A percentile compares a stretch with the other conserved stretches of the same genome.
phyloP scores from a whole-genome alignment of 2,888 invertebrate genomes.

The Conchocele bisecta region DNA sequence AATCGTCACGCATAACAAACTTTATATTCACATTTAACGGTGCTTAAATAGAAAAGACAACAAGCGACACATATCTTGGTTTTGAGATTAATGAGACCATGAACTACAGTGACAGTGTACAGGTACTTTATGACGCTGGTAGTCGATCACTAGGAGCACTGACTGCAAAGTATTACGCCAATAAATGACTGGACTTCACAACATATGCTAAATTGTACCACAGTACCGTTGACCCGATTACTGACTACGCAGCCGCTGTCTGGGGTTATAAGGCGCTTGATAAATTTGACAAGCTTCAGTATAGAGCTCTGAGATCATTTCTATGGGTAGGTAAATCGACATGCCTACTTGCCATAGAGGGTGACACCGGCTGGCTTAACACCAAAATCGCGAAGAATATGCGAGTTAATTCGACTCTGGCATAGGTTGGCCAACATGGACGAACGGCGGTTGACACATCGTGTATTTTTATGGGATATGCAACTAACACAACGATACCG shows the following conservation, averaged over 20 bases:
- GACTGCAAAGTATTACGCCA: background rate
- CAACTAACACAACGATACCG: no score
- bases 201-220: background rate
- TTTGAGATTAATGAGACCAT: background rate
- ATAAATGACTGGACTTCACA: conserved; percentile 3
- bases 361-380: no score
- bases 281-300: background rate
- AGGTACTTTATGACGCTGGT: background rate
- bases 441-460: no score
- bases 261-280: background rate
- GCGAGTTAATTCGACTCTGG: no score
- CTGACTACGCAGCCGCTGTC: conserved; percentile 3
- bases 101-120: background rate
- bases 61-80: background rate
- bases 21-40: background rate
- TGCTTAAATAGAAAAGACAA: background rate
- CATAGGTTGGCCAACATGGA: no score
- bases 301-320: no score
- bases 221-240: background rate
- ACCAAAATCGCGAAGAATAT: no score
- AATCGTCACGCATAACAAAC: background rate
- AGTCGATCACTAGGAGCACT: conserved; percentile 1
- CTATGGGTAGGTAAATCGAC: no score
- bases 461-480: no score
- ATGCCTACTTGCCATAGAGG: no score